Conservation (phyloP, 2,113 vertebrate species). For the Chionodraco myersi region DNA sequence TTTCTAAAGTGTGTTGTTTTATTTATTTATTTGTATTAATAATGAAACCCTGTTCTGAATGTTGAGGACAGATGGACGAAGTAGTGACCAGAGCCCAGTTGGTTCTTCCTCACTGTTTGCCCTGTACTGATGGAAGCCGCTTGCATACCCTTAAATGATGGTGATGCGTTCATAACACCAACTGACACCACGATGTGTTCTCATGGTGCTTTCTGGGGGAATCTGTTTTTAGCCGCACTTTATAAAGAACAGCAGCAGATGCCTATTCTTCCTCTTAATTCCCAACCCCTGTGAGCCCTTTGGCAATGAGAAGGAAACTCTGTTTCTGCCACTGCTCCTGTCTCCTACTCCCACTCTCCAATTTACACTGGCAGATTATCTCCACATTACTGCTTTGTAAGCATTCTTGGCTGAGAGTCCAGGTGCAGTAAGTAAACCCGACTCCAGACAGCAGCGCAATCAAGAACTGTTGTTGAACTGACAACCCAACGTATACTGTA, state of each 20-base stretch:
- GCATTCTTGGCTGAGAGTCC: slow-evolving; percentile 54
- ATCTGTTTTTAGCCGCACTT: slow-evolving; percentile 18
- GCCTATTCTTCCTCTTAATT: slow-evolving; percentile 32
- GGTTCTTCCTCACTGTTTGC: too few species aligned
- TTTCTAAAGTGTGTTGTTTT: too few species aligned
- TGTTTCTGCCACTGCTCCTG: slow-evolving; percentile 29
- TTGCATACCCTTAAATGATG: neutral
- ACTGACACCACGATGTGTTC: neutral
- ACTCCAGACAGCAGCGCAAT: slow-evolving; percentile 64
- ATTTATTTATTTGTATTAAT: neutral
- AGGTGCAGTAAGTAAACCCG: slow-evolving; percentile 53
- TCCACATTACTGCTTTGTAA: slow-evolving; percentile 21
- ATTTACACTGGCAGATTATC: slow-evolving; percentile 46
- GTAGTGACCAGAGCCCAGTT: too few species aligned
- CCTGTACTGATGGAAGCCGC: neutral
- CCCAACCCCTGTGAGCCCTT: slow-evolving; percentile 31
- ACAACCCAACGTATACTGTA: slow-evolving; percentile 37
- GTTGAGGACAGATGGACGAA: neutral
- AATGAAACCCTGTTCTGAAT: neutral
- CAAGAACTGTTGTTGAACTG: slow-evolving; percentile 61
- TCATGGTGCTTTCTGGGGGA: neutral
- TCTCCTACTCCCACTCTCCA: slow-evolving; percentile 45
- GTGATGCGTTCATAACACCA: neutral
- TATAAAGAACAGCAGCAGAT: slow-evolving; percentile 10
- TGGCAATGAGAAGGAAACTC: slow-evolving; percentile 17